Percentiles rank a stretch among this genome's conserved stretches.
phyloP scores from a whole-genome alignment of 2,797 vertebrate species.

The Anas acuta region DNA sequence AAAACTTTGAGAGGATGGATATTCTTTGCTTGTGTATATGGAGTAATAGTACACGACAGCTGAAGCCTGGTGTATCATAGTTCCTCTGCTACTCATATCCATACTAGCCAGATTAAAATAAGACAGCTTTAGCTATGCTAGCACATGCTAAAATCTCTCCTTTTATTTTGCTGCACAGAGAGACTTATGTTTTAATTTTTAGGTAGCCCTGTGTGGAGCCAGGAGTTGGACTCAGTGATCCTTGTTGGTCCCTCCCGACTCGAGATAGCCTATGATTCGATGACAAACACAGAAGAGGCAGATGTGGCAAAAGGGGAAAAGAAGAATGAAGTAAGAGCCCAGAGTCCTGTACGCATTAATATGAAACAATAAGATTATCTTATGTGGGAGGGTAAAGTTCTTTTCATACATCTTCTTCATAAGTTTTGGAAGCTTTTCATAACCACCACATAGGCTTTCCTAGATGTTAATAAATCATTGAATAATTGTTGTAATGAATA shows the following conservation, averaged over 20 bases:
- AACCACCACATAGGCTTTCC: background rate
- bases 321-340: background rate
- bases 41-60: background rate
- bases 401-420: background rate
- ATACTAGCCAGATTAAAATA: background rate
- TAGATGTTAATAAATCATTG: background rate
- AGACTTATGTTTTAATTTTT: background rate
- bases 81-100: background rate
- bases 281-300: background rate
- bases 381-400: background rate
- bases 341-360: background rate
- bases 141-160: background rate
- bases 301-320: background rate
- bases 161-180: background rate
- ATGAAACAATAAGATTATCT: background rate
- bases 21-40: rapidly evolving
- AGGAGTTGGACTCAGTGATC: background rate
- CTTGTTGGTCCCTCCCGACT: background rate
- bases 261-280: background rate
- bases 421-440: background rate
- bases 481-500: background rate
- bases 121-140: background rate
- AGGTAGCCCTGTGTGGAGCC: background rate
- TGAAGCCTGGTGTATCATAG: background rate
- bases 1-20: background rate